Evolutionary conservation across 2,113 vertebrate species (phyloP).

Genomic region (Epinephelus fuscoguttatus): DNA sequence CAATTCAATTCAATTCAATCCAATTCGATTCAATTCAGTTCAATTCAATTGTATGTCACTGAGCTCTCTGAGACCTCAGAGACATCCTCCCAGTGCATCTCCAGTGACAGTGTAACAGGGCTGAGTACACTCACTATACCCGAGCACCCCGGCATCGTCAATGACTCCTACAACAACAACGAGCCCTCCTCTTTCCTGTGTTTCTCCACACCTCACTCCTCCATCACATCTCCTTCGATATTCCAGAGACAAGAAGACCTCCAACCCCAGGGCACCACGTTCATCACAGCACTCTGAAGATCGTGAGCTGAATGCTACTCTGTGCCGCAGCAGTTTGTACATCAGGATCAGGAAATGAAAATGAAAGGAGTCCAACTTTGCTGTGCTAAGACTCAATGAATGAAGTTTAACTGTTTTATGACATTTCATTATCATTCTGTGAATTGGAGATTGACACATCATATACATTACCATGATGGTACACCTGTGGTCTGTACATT

Average conservation of each 20-base stretch:
- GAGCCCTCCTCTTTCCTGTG: constrained; percentile 72
- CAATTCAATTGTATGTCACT: too few species aligned
- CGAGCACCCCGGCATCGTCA: constrained; percentile 48
- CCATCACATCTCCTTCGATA: constrained; percentile 64
- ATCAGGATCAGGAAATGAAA: background rate
- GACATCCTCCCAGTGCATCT: constrained; percentile 84
- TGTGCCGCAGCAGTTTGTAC: background rate
- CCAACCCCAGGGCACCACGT: constrained; percentile 74
- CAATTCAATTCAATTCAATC: too few species aligned
- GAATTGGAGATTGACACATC: constrained; percentile 56
- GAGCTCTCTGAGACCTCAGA: constrained; percentile 78
- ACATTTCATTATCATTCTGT: constrained; percentile 58
- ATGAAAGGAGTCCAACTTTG: background rate
- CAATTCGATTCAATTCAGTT: too few species aligned
- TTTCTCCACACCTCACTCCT: constrained; percentile 68
- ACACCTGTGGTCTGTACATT: constrained; percentile 78
- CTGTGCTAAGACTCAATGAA: constrained; percentile 50
- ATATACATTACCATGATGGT: constrained; percentile 66
- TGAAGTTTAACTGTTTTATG: constrained; percentile 19
- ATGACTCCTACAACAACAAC: constrained; percentile 77
- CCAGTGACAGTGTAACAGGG: constrained; percentile 80
- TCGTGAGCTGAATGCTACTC: constrained; percentile 1
- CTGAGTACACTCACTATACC: constrained; percentile 69
- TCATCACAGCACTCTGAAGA: constrained; percentile 79
- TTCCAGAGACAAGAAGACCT: constrained; percentile 79